Conservation (phyloP, 2,888 invertebrate genomes). For the Punctoribates punctum region DNA sequence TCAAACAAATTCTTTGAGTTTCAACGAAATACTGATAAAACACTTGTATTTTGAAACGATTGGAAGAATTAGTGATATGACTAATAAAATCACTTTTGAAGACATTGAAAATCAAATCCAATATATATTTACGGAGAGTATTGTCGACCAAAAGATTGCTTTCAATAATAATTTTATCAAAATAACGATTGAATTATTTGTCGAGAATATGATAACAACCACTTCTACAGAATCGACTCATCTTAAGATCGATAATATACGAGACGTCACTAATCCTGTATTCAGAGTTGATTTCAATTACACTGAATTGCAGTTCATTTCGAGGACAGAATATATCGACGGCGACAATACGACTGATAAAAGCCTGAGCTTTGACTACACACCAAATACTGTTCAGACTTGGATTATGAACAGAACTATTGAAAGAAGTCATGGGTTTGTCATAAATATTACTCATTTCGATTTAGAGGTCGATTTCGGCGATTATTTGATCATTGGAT, state of each 20-base stretch:
- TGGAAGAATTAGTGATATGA: not conserved
- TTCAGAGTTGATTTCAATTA: not conserved
- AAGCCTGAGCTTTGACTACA: not conserved
- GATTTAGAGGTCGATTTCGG: not conserved
- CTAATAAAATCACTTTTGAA: not conserved
- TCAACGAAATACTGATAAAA: not conserved
- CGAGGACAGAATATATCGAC: not conserved
- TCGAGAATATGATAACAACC: not conserved
- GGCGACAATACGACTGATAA: not conserved
- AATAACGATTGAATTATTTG: not conserved
- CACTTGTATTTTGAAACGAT: not conserved
- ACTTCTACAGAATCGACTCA: not conserved
- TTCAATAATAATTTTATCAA: conserved; percentile 2
- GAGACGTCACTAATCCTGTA: not conserved
- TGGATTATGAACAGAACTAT: conserved; percentile 21
- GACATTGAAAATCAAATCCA: not conserved
- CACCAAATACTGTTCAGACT: conserved; percentile 8
- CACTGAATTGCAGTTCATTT: not conserved
- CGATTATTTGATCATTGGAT: conserved; percentile 1
- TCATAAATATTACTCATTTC: not conserved
- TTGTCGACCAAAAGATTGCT: not conserved
- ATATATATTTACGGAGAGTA: not conserved
- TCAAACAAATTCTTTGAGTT: not conserved
- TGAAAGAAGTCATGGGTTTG: not conserved
- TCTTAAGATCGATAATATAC: not conserved